phyloP scores from a whole-genome alignment of 2,113 vertebrate genomes.

The Barnardius zonarius region DNA sequence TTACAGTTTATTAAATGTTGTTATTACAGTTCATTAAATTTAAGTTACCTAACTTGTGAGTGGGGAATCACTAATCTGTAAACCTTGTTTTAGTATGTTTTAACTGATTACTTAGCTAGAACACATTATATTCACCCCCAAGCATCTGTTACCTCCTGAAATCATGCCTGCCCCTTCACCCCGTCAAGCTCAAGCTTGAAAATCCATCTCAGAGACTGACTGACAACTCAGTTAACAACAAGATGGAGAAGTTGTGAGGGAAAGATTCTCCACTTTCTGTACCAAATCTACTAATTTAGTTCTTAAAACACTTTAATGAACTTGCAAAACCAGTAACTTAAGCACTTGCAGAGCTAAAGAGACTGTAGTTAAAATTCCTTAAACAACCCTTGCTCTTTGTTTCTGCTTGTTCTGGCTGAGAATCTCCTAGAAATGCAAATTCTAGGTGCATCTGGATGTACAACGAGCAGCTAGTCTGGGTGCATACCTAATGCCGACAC shows the following conservation, averaged over 20 bases:
- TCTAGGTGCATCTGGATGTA: not conserved
- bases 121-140: not conserved
- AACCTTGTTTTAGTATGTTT: not conserved
- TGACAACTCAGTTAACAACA: not conserved
- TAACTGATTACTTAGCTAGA: not conserved
- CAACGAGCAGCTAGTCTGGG: not conserved
- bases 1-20: not conserved
- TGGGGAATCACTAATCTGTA: not conserved
- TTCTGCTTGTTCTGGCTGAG: not conserved
- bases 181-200: not conserved
- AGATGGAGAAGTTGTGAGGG: not conserved
- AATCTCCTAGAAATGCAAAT: not conserved
- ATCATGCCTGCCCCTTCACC: not conserved
- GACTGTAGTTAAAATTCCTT: not conserved
- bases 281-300: not conserved
- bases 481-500: rapidly evolving
- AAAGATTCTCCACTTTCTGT: not conserved
- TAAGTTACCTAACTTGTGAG: not conserved
- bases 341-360: not conserved
- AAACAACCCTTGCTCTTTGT: not conserved
- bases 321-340: not conserved
- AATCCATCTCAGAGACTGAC: not conserved
- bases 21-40: not conserved
- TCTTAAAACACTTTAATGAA: not conserved
- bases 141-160: not conserved